Base-by-base conservation (phyloP, 2,113 vertebrate species). In the Gila orcuttii region DNA sequence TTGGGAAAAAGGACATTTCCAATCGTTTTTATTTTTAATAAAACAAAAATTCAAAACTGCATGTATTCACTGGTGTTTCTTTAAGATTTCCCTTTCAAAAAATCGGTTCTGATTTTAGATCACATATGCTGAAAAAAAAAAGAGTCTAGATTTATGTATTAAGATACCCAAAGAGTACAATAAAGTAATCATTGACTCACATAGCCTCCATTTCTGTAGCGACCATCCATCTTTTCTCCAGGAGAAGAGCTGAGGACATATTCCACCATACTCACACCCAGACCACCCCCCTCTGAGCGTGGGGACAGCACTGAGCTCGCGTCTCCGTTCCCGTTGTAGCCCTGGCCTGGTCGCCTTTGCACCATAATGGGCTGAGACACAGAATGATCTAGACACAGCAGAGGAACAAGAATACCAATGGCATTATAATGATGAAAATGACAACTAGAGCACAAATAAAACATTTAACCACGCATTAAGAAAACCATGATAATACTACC, bases 341-440 rank as follows among this genome's bases (percentile, higher is more conserved):
- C 95, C 94, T 98, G 98, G 92, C 97, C 98, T 92, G 97, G 97
- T 92, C 98, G 96, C 93, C 97, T 96, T 95, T 99, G 98, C 92
- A 99, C 98, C 98, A 99, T 99, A 94, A 99, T 99, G 91, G 98
- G 98, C 87, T 99, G 98, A 90, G 98, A 99, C 94, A 99, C 96
- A 92, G 98, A 97, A 95, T 99, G 98, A 95, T 99, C 97, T 99
- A 93, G 92, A 95, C 85, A 88, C 89, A 88, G 85, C 86, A 28
- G 88, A 93, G 90, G 28, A 91, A 88, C 90, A 62, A 80, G 66
- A 15, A 64, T 85, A 66, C 25, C 87, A 77, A 87, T n/a, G 11
- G 3, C 5, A 0, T 21, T 33, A 87, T 0, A 47, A 57, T 85
- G 8, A 64, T n/a, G 10, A 21, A 2, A 11, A 31, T 2, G 12